phyloP scores from a whole-genome alignment of 2,888 invertebrate species.

The Craniophora ligustri region DNA sequence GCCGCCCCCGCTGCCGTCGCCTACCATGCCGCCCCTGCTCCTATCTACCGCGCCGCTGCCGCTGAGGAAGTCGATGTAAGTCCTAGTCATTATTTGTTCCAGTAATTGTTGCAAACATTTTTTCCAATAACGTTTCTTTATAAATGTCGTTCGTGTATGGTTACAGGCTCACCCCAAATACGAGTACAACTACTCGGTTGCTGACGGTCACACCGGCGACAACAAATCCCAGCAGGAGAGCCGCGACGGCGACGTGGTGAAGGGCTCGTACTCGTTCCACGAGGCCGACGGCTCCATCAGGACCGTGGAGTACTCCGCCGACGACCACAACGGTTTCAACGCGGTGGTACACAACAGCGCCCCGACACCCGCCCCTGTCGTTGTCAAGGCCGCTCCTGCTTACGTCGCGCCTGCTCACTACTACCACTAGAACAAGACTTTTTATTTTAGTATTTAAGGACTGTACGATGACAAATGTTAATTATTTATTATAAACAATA shows the following conservation, averaged over 20 bases:
- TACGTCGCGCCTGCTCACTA: conserved; percentile 46
- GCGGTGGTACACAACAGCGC: conserved; percentile 70
- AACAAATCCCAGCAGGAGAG: conserved; percentile 84
- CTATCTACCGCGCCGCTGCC: conserved; percentile 64
- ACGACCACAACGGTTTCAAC: conserved; percentile 82
- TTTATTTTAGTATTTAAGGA: conserved; percentile 14
- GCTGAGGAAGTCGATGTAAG: conserved; percentile 20
- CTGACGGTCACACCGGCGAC: conserved; percentile 86
- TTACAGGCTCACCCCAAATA: conserved; percentile 84
- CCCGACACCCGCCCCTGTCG: conserved; percentile 62
- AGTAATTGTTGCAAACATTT: conserved; percentile 15
- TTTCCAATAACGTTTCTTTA: not conserved
- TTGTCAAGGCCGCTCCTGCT: conserved; percentile 34
- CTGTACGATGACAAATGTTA: conserved; percentile 37
- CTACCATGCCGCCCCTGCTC: conserved; percentile 68
- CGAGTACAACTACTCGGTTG: conserved; percentile 82
- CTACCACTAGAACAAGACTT: conserved; percentile 26
- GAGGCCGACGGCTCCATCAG: conserved; percentile 86
- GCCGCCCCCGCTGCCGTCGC: conserved; percentile 41
- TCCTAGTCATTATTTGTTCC: not conserved
- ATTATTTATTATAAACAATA: conserved; percentile 51
- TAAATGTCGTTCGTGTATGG: not conserved
- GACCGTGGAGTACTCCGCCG: conserved; percentile 83
- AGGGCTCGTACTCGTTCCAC: conserved; percentile 82
- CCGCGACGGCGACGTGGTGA: conserved; percentile 83